These are phyloP conservation scores for Chrysemys picta DNA, from an alignment of 2,113 vertebrate species.

Conservation along the genomic window DNA sequence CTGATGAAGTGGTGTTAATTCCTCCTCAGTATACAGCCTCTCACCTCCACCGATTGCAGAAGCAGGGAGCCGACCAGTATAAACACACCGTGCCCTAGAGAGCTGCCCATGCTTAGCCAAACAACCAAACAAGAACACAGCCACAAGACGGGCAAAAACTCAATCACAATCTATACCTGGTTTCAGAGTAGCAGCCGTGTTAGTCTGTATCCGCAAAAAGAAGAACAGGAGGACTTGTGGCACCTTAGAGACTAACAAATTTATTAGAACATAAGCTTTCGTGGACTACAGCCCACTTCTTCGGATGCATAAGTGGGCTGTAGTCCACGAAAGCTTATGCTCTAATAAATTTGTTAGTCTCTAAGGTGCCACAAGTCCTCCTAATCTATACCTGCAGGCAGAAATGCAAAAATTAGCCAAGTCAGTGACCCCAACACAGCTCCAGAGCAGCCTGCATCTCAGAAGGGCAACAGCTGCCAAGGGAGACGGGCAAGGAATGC, in stretches of 20 bases:
- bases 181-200: too few species aligned
- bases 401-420: not conserved
- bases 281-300: too few species aligned
- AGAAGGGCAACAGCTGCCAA: not conserved
- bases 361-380: too few species aligned
- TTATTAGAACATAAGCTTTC: too few species aligned
- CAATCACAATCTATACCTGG: not conserved
- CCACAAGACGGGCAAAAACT: not conserved
- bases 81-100: not conserved
- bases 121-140: not conserved
- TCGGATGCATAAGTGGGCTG: too few species aligned
- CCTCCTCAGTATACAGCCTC: not conserved
- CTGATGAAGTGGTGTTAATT: not conserved
- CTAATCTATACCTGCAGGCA: not conserved
- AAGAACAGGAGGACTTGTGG: too few species aligned
- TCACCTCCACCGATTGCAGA: not conserved
- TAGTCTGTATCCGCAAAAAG: too few species aligned
- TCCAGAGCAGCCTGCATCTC: not conserved
- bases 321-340: too few species aligned
- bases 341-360: too few species aligned
- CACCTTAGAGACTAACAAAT: too few species aligned
- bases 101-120: not conserved
- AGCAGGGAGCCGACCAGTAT: not conserved
- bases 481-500: not conserved
- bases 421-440: not conserved